Percentiles rank a stretch among this genome's conserved stretches.
phyloP scores from a whole-genome alignment of 2,888 invertebrate species.

The Drosophila nr. perissopoda region DNA sequence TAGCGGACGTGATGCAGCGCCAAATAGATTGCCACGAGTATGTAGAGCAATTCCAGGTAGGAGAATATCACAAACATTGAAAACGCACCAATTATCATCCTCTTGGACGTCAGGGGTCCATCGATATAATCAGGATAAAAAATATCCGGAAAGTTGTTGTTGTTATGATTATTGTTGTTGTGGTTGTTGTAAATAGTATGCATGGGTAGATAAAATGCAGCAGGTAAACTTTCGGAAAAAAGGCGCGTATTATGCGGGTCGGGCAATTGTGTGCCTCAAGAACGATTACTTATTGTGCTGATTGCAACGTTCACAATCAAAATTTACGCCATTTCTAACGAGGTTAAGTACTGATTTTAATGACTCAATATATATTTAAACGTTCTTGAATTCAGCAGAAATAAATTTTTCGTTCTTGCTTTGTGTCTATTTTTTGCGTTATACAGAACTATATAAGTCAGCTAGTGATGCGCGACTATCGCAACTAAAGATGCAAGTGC shows the following conservation, averaged over 20 bases:
- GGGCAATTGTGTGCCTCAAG: not conserved
- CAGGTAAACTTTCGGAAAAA: constrained; percentile 43
- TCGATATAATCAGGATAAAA: constrained; percentile 79
- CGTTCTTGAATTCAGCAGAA: constrained; percentile 1
- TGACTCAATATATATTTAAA: constrained; percentile 5
- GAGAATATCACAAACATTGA: constrained; percentile 84
- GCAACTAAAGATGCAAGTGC: not conserved
- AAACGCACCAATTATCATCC: constrained; percentile 81
- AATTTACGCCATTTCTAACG: not conserved
- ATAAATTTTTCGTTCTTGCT: constrained; percentile 29
- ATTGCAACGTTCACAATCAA: not conserved
- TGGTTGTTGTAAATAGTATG: constrained; percentile 58
- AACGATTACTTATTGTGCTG: not conserved
- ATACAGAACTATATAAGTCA: constrained; percentile 28
- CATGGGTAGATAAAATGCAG: constrained; percentile 58
- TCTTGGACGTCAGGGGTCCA: constrained; percentile 74
- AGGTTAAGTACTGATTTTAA: constrained; percentile 5
- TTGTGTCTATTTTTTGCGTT: constrained; percentile 4
- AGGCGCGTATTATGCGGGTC: constrained; percentile 34
- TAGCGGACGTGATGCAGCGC: constrained; percentile 72
- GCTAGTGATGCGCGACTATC: constrained; percentile 2
- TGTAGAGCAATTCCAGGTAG: constrained; percentile 83
- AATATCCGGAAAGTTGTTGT: constrained; percentile 59
- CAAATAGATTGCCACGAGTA: constrained; percentile 83
- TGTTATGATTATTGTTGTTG: constrained; percentile 39